phyloP scores from a whole-genome alignment of 2,888 invertebrate species.

The Lasioglossum villosulum region DNA sequence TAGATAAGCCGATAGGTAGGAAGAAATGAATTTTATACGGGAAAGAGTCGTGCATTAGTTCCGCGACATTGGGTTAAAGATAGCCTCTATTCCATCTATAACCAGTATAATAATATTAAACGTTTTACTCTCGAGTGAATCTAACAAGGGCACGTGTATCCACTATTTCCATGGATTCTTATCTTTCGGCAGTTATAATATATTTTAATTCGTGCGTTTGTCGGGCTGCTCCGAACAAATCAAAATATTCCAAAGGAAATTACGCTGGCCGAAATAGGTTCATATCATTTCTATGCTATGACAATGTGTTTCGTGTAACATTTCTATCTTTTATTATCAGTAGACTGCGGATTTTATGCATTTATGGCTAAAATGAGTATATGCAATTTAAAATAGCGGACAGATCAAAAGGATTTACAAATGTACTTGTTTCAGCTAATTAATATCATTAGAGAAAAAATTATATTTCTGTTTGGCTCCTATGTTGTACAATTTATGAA shows the following conservation, averaged over 20 bases:
- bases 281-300: no score
- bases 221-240: neutral
- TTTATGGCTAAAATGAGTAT: no score
- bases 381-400: no score
- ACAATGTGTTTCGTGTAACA: no score
- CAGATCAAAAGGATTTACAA: no score
- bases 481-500: no score
- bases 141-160: neutral
- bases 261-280: no score
- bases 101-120: conserved; percentile 29
- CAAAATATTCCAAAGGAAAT: neutral
- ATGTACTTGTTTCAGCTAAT: no score
- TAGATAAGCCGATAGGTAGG: conserved; percentile 61
- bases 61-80: conserved; percentile 61
- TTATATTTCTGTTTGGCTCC: no score
- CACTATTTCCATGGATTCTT: neutral
- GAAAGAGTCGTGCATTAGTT: conserved; percentile 63
- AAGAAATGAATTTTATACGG: conserved; percentile 69
- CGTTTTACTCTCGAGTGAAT: neutral
- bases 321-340: no score
- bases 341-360: no score
- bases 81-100: conserved; percentile 33
- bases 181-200: neutral
- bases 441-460: no score
- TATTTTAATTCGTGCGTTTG: neutral